Evolutionary conservation across 2,888 invertebrate species (phyloP).

Genomic region (Pherbina coryleti): DNA sequence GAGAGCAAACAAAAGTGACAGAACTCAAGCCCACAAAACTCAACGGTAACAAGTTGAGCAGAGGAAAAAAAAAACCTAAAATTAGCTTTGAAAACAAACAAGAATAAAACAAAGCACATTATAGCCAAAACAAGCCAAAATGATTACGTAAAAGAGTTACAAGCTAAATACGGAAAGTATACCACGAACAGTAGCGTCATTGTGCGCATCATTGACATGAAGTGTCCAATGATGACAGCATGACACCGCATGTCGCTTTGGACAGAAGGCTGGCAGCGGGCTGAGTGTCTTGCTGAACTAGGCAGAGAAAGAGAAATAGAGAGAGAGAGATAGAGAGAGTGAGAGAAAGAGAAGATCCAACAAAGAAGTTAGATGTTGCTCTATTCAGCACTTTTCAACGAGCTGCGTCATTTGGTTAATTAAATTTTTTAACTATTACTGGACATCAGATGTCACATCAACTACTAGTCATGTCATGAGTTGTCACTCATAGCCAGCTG

Average conservation of each 20-base stretch:
- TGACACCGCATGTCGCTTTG: background rate
- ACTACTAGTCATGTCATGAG: background rate
- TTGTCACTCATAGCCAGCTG: background rate
- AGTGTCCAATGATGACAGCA: constrained; percentile 26
- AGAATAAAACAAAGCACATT: background rate
- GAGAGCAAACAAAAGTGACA: no score
- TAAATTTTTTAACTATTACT: constrained; percentile 10
- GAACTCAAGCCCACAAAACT: no score
- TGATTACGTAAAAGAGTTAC: constrained; percentile 17
- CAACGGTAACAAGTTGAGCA: no score
- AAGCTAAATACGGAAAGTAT: background rate
- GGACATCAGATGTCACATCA: background rate
- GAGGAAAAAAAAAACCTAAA: background rate
- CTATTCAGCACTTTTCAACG: background rate
- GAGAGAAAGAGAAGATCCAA: background rate
- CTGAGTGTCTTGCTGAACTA: background rate
- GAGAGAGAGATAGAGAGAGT: no score
- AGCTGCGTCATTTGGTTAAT: constrained; percentile 12
- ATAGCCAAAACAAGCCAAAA: background rate
- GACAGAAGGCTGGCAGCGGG: background rate
- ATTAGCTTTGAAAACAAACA: background rate
- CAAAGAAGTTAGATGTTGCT: background rate
- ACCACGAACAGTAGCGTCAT: background rate
- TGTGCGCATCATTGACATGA: background rate
- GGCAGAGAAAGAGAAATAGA: background rate